A percentile compares a stretch with the other conserved stretches of the same genome.
Evolutionary conservation across 2,888 invertebrate genomes (phyloP).

Genomic region (Tipula unca): DNA sequence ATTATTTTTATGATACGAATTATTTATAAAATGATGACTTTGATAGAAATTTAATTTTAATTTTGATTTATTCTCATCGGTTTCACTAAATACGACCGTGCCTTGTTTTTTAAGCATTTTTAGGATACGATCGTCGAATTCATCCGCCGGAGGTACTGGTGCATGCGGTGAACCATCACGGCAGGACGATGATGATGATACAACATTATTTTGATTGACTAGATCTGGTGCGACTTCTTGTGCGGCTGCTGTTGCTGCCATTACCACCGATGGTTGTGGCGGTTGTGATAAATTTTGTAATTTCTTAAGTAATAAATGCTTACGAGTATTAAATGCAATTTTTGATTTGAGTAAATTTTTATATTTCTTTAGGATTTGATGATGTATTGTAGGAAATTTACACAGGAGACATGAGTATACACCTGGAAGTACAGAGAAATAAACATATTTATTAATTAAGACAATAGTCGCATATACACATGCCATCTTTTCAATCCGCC

Average conservation of each 20-base stretch:
- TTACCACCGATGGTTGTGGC: neutral
- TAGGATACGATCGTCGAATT: constrained; percentile 14
- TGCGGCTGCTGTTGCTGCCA: neutral
- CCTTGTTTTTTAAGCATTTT: constrained; percentile 19
- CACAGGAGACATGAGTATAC: neutral
- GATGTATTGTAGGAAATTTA: neutral
- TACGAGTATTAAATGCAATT: neutral
- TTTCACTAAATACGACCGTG: neutral
- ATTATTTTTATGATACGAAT: neutral
- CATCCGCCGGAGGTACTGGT: neutral
- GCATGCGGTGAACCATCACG: neutral
- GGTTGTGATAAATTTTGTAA: neutral
- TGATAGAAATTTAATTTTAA: neutral
- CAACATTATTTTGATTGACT: neutral
- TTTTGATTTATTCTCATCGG: neutral
- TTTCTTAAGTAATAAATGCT: neutral
- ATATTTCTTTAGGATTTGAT: constrained; percentile 16
- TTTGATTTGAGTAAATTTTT: constrained; percentile 14
- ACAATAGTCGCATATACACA: neutral
- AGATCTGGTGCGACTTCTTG: neutral
- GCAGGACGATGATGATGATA: neutral
- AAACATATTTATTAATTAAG: neutral
- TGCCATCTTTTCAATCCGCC: neutral
- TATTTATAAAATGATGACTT: neutral
- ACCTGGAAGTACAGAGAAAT: neutral